Evolutionary conservation across 2,113 vertebrate species (phyloP).

Genomic region (Plecotus auritus): DNA sequence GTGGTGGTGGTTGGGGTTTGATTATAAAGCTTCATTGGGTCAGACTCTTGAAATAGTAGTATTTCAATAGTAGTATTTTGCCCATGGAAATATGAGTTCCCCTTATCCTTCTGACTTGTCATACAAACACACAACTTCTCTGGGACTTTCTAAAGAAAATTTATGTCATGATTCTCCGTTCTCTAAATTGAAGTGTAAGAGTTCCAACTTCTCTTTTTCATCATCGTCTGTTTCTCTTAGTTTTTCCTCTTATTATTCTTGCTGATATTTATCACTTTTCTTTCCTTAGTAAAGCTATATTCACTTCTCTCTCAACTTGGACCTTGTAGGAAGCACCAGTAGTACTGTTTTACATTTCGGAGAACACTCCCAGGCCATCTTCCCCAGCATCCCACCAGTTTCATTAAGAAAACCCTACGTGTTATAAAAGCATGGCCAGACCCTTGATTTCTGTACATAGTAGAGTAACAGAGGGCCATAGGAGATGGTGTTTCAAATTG

Average conservation of each 20-base stretch:
- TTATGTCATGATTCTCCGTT: background rate
- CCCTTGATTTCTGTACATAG: background rate
- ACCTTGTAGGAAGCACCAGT: background rate
- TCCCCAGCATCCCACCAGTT: background rate
- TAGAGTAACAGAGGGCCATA: background rate
- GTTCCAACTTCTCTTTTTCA: background rate
- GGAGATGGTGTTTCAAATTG: background rate
- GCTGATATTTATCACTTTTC: background rate
- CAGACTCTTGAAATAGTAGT: background rate
- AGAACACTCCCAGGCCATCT: background rate
- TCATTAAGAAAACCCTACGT: background rate
- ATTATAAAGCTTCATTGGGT: background rate
- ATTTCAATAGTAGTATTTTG: background rate
- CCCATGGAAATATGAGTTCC: background rate
- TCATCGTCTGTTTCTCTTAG: background rate
- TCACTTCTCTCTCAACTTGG: background rate
- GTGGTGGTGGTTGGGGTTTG: background rate
- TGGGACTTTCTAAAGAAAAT: conserved; percentile 13
- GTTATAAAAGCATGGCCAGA: background rate
- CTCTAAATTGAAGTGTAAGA: background rate
- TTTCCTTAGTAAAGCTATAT: background rate
- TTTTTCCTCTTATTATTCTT: background rate
- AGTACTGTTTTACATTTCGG: background rate
- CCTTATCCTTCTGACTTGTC: background rate
- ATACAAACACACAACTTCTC: background rate